Percentiles rank a stretch among this genome's conserved stretches.
Conservation (phyloP, 92 coral and sea anemone genomes). For the Epizoanthus illoricatus region DNA sequence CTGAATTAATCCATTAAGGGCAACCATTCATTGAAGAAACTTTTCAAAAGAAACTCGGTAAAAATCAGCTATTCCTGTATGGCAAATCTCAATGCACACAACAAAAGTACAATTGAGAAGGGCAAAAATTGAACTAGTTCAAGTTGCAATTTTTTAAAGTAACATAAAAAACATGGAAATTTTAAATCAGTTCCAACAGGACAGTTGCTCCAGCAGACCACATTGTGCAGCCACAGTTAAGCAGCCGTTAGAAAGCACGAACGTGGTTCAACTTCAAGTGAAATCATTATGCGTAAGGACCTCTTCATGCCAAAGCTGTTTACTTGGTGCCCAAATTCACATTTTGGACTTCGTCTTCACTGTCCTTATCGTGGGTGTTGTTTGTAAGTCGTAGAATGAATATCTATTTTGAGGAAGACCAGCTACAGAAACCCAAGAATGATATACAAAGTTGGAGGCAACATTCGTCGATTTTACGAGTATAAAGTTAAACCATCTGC, state of each 20-base stretch:
- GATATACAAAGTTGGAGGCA: slow-evolving; percentile 24
- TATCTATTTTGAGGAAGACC: background rate
- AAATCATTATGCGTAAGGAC: too few species aligned
- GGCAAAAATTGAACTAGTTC: too few species aligned
- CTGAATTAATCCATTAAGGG: too few species aligned
- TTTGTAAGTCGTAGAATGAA: background rate
- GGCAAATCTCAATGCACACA: too few species aligned
- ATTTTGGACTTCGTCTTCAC: background rate
- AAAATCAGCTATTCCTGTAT: too few species aligned
- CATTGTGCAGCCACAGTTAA: background rate
- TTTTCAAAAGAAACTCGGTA: too few species aligned
- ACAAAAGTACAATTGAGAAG: too few species aligned
- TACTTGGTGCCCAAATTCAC: background rate
- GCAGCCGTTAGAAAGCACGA: too few species aligned
- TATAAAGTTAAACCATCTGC: slow-evolving; percentile 4
- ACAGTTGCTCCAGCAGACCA: background rate
- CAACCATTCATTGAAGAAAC: too few species aligned
- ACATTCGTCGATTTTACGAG: slow-evolving; percentile 22
- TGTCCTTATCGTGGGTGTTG: background rate
- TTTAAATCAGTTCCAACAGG: background rate
- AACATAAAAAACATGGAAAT: background rate
- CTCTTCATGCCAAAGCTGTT: background rate
- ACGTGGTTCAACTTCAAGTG: background rate
- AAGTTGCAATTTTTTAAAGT: too few species aligned
- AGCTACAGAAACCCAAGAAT: slow-evolving; percentile 28